Base-by-base conservation (phyloP, 2,113 vertebrate genomes). In the Malurus elegans region DNA sequence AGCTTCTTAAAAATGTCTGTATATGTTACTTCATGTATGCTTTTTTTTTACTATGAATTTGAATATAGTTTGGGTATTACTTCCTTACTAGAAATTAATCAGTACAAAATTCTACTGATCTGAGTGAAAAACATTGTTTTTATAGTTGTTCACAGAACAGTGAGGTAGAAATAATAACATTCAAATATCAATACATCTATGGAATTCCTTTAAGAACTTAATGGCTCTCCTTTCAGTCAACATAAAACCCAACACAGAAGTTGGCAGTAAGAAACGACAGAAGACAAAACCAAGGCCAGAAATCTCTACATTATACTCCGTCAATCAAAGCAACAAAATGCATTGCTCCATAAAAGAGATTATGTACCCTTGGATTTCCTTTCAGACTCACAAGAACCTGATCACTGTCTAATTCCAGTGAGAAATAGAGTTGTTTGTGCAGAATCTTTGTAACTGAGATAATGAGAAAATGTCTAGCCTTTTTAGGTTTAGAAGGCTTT, bases 61-160 rank as follows among this genome's bases (percentile, higher is more conserved):
- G 50, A 66, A 2, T 50, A 19, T 65, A 0, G 0, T 16, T 76
- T 66, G 20, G 2, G 2, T 32, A 13, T 67, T 83, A 17, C 2
- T 76, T 74, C 10, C 10, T 62, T 81, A 79, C 40, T 67, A 29
- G 34, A 62, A 66, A 79, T 6, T 36, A 2, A 1, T 50, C 24
- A 67, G 8, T 31, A 38, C 7, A 16, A 9, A 57, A 7, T 74
- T 50, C 48, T 81, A 2, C 50, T 84, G 31, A 8, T 8, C 18
- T 42, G 18, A 58, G 8, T 45, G 23, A 8, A 69, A 67, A 57
- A 15, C 11, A n/a, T 4, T 67, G 36, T 80, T 74, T 57, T 71
- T 71, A 32, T 7, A 67, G 2, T 13, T n/a, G 6, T 62, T 85
- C 23, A 24, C 14, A 42, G 6, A 51, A 32, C 4, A 31, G 6